Evolutionary conservation across 2,888 invertebrate species (phyloP), one percentile per base, ranked within the genome.

Genomic region (Labia minor): DNA sequence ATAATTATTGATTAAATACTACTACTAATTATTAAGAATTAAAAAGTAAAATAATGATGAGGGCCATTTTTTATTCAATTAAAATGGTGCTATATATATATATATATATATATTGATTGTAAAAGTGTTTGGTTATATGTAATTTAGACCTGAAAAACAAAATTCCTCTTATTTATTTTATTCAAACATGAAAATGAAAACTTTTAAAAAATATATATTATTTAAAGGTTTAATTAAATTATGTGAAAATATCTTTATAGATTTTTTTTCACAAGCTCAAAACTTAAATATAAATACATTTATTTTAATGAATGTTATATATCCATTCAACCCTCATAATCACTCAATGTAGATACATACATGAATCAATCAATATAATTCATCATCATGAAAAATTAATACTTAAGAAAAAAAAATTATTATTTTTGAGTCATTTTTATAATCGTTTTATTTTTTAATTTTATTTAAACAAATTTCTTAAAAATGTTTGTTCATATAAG

Each of bases 41-140:
- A 49, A 49, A n/a, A 49, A 49, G 3, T n/a, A 10, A 11, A 49
- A 10, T 49, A 49, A 49, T 49, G 49, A 49, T 49, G 49, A 49
- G 49, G 49, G 49, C 49, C 49, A 49, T 49, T 49, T 49, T 49
- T n/a, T n/a, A n/a, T n/a, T 49, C 49, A 14, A 49, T 49, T 49
- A 3, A 14, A 49, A 49, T 49, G 49, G 49, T 49, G 49, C 49
- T 49, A 49, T 49, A 10, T n/a, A 49, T 49, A 49, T 10, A 3
- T 49, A n/a, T 49, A 16, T 11, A 8, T 11, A 33, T 33, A 33
- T 49, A n/a, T 49, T 49, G 49, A 49, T 3, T 49, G 16, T 16
- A 49, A 49, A 49, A 49, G 16, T 3, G 16, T 49, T 11, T n/a
- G 49, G 16, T n/a, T 3, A n/a, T 49, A n/a, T 11, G 6, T 33